Evolutionary conservation across 2,888 invertebrate genomes (phyloP), one percentile per base, ranked within the genome.

Genomic region (Brenthis ino): DNA sequence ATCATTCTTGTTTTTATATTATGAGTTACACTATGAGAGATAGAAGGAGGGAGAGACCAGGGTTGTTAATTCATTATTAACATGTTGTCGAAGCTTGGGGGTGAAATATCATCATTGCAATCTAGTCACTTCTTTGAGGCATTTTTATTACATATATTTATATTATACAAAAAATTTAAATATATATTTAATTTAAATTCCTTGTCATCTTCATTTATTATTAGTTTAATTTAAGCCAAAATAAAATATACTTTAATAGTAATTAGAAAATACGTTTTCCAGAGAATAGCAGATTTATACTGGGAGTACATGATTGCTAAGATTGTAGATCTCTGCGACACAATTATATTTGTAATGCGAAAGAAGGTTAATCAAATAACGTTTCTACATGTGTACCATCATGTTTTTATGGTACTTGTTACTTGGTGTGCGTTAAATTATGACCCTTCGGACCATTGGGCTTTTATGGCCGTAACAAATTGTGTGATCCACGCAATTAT

Each of bases 361-460:
- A 97, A 97, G 85, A 81, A 91, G 91, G 60, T 91, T 93, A 77
- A 94, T 57, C 97, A 97, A 86, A 95, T 97, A 12, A 95, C 96
- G 0, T 96, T 97, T 78, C 94, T 98, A 43, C 97, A 98, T 80
- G 96, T 98, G 0, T 97, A 97, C 81, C 97, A 98, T 85, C 97
- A 98, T 81, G 89, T 95, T 0, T 90, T 95, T 72, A 96, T 95
- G 83, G 96, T 95, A 71, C 76, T 95, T 48, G 94, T 95, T 83
- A 94, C 95, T 0, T 96, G 96, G 96, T 94, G 94, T 20, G 95
- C 95, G 69, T 86, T 95, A 51, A 95, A 95, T 83, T 96, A 94
- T 79, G 90, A 95, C 48, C 95, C 96, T 68, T 95, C 95, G 69
- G 96, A 96, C 55, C 96, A 96, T 79, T 95, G 95, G 67, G 94